These are phyloP conservation scores for Andrena camellia DNA, from an alignment of 2,888 invertebrate species.

Conservation along the genomic window DNA sequence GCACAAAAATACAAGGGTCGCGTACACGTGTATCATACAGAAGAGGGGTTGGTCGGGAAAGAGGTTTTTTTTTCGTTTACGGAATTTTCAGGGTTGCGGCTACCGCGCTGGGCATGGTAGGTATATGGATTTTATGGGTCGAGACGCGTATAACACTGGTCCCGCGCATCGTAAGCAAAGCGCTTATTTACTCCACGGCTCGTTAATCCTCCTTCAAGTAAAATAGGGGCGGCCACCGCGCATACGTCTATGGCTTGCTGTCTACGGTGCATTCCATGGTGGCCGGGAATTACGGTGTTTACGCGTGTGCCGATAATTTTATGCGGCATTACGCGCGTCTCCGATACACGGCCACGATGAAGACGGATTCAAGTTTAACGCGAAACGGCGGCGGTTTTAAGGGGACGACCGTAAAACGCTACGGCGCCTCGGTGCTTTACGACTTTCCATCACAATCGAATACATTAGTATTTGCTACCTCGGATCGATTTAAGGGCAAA, in stretches of 20 bases:
- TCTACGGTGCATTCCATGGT: slow-evolving; percentile 20
- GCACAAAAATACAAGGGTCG: neutral
- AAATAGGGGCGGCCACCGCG: slow-evolving; percentile 44
- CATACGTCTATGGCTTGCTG: slow-evolving; percentile 29
- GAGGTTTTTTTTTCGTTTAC: slow-evolving; percentile 21
- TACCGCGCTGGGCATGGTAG: slow-evolving; percentile 56
- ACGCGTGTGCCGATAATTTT: slow-evolving; percentile 50
- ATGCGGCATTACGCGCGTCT: slow-evolving; percentile 23
- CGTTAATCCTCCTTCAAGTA: slow-evolving; percentile 68
- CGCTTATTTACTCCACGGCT: slow-evolving; percentile 71
- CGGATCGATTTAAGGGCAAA: neutral
- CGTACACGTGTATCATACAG: slow-evolving; percentile 12
- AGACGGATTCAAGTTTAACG: slow-evolving; percentile 10
- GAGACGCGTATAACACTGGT: slow-evolving; percentile 57
- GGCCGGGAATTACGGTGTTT: slow-evolving; percentile 50
- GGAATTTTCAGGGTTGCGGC: slow-evolving; percentile 62
- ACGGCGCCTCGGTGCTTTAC: slow-evolving; percentile 18
- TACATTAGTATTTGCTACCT: neutral
- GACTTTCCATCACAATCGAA: slow-evolving; percentile 3
- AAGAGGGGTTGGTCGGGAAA: neutral
- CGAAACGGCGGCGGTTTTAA: neutral
- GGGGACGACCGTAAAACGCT: slow-evolving; percentile 31
- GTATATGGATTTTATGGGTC: slow-evolving; percentile 69
- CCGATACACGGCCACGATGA: neutral
- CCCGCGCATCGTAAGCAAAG: slow-evolving; percentile 65